Conservation (phyloP, 2,888 invertebrate species). For the Osmoderma eremita region DNA sequence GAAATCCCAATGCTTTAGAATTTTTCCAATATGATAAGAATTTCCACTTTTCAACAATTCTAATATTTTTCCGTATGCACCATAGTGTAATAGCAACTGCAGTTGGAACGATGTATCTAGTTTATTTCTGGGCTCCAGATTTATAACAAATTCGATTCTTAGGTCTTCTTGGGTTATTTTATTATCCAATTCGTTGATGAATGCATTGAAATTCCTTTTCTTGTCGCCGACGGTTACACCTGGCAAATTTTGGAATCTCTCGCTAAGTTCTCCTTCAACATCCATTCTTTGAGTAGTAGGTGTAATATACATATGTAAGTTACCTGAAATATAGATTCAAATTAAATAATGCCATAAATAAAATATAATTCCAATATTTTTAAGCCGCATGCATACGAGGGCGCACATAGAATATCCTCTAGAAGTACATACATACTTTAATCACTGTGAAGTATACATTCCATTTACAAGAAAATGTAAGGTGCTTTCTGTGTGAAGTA, state of each 20-base stretch:
- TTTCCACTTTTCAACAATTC: slow-evolving; percentile 44
- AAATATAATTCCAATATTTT: no score
- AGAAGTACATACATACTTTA: no score
- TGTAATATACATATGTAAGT: no score
- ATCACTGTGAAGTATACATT: no score
- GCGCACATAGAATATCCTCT: no score
- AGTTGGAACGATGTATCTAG: slow-evolving; percentile 37
- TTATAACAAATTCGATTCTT: not conserved
- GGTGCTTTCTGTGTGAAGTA: no score
- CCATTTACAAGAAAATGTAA: no score
- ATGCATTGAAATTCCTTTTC: slow-evolving; percentile 15
- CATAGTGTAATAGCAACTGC: slow-evolving; percentile 40
- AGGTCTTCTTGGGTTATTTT: slow-evolving; percentile 3
- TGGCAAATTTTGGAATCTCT: slow-evolving; percentile 7
- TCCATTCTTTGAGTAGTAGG: slow-evolving; percentile 16
- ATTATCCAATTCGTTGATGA: slow-evolving; percentile 8
- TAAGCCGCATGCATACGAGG: no score
- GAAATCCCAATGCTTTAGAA: slow-evolving; percentile 45
- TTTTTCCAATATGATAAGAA: slow-evolving; percentile 26
- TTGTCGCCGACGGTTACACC: not conserved
- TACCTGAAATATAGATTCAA: not conserved
- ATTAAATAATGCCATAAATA: no score
- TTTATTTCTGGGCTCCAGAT: not conserved
- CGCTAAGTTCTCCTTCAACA: not conserved
- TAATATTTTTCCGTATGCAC: slow-evolving; percentile 33